phyloP scores from a whole-genome alignment of 2,113 vertebrate species.

The Apus apus region DNA sequence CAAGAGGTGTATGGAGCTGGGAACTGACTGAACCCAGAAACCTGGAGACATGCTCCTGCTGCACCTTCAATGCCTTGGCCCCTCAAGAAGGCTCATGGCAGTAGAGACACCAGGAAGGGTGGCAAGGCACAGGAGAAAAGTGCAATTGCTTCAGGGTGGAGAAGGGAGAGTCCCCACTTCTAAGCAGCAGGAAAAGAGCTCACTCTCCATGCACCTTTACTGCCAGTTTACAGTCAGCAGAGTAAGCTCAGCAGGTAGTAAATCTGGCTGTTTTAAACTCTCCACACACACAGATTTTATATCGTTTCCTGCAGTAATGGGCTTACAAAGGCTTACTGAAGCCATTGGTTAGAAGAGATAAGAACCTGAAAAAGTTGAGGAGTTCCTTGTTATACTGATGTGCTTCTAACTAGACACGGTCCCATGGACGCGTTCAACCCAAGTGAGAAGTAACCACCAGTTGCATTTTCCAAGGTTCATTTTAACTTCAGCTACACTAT shows the following conservation, averaged over 20 bases:
- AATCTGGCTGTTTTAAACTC: background rate
- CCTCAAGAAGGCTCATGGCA: rapidly evolving
- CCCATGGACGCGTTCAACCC: rapidly evolving
- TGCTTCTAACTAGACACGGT: rapidly evolving
- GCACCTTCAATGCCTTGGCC: rapidly evolving
- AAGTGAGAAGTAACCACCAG: background rate
- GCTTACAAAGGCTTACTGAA: background rate
- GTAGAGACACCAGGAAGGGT: rapidly evolving
- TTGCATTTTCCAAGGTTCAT: background rate
- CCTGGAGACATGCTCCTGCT: background rate
- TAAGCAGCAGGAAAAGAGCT: background rate
- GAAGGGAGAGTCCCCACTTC: background rate
- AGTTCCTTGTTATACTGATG: background rate
- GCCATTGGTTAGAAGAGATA: background rate
- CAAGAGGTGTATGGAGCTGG: background rate
- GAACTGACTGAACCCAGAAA: rapidly evolving
- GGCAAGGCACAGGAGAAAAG: background rate
- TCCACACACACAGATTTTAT: background rate
- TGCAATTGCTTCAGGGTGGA: rapidly evolving
- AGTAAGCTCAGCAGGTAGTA: background rate
- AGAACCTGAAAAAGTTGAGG: background rate
- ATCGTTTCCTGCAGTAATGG: background rate
- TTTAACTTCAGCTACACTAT: rapidly evolving
- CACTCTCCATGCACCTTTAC: rapidly evolving
- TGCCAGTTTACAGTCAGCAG: background rate